Base-by-base conservation (phyloP, 2,888 invertebrate genomes). In the Dorcus hopei region DNA sequence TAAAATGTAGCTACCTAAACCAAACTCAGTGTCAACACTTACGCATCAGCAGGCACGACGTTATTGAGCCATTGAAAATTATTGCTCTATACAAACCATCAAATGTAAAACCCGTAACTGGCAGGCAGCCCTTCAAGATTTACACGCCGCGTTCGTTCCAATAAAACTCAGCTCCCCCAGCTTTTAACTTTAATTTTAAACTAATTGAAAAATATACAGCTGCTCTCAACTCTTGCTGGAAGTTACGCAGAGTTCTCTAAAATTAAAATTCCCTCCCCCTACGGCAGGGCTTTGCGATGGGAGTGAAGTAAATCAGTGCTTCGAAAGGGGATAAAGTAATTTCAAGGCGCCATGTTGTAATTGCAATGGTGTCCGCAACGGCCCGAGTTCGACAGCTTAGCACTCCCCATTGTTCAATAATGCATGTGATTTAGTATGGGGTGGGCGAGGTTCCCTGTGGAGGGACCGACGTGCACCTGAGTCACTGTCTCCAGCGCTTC, bases 371-470 rank as follows among this genome's bases (percentile, higher is more conserved):
- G 54, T 58, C 60, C 60, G 64, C 64, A 67, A 67, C 66, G 66
- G 67, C 68, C 64, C 66, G 63, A 68, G 68, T 67, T 69, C 67
- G 67, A 69, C 60, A 63, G 62, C 65, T 62, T 64, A 66, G 61
- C 65, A 63, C 65, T 68, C 72, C 74, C 75, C 70, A 72, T 74
- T 73, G 74, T 73, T 75, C 74, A 72, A 75, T 74, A 75, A 74
- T 74, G 71, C 74, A 75, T 68, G 73, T 75, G 74, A 75, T 74
- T 75, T 74, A 74, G 68, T 65, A 63, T 61, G 61, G 68, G 69
- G 71, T 71, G 71, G 72, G 72, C 70, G 72, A 68, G 70, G 65
- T 66, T 64, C 65, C 63, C 64, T 62, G 68, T 65, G 64, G 67
- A 65, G 66, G 53, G 54, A 60, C 54, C 61, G 58, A 54, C 60